A percentile compares a stretch with the other conserved stretches of the same genome.
Conservation (phyloP, 2,888 invertebrate genomes). For the Hemistola chrysoprasaria region DNA sequence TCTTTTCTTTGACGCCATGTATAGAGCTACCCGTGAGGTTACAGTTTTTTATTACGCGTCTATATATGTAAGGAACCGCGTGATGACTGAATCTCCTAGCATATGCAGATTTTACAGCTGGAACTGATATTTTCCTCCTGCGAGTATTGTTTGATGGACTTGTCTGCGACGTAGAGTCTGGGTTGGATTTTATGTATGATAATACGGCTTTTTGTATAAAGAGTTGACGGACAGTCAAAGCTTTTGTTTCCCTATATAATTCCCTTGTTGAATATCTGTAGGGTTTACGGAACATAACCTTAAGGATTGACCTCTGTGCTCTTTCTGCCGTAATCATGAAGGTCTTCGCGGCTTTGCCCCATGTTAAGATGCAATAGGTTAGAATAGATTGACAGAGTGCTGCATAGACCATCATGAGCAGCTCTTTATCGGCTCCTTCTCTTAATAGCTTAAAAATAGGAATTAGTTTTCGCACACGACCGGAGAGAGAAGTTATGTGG, state of each 20-base stretch:
- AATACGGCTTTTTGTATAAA: neutral
- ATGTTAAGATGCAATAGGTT: neutral
- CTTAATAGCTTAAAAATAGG: neutral
- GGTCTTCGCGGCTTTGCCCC: neutral
- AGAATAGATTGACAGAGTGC: neutral
- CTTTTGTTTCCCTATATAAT: neutral
- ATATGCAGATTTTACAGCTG: too few relatives aligned
- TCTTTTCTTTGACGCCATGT: too few relatives aligned
- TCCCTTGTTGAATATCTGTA: neutral
- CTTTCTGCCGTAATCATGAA: neutral
- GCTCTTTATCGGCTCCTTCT: neutral
- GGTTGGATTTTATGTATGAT: neutral
- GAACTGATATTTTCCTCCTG: too few relatives aligned
- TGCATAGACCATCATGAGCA: neutral
- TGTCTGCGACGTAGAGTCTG: too few relatives aligned
- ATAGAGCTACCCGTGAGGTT: too few relatives aligned
- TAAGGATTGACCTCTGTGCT: conserved; percentile 1
- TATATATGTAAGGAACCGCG: too few relatives aligned
- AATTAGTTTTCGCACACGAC: neutral
- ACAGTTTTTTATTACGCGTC: too few relatives aligned
- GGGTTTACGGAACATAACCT: neutral
- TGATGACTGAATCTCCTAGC: too few relatives aligned
- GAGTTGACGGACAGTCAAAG: neutral
- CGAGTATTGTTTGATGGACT: too few relatives aligned
- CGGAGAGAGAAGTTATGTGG: neutral